Base-by-base conservation (phyloP, 2,113 vertebrate species). In the Pseudonaja textilis region DNA sequence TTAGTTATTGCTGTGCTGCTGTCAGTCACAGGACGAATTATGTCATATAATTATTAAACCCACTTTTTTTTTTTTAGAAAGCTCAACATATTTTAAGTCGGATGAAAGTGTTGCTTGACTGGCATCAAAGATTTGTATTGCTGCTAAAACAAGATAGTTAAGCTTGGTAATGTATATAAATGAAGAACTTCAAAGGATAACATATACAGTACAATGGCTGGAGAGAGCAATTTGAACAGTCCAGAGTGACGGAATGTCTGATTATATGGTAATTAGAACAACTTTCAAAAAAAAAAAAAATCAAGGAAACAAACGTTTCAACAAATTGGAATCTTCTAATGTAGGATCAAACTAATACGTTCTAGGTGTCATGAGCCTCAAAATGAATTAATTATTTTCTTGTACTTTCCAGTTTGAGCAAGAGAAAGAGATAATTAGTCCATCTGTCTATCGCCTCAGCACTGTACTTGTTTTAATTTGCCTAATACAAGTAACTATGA, bases 321-420 rank as follows among this genome's bases (percentile, higher is more conserved):
- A 89, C 89, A 94, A 93, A 95, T 93, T 92, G 95, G 85, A 94
- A 94, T 93, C 95, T 85, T 57, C 55, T 86, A 16, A 52, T 69
- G 88, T 74, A 93, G 90, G 52, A 39, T 93, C 93, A 95, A 96
- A 61, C 74, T 88, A 74, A 89, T 95, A 52, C 0, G 52, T 2
- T 1, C 93, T 95, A 96, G 95, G 95, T 96, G 94, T 52, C 85
- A 47, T 1, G 16, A 93, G 93, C 94, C 95, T 95, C 96, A 96
- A 96, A 96, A 96, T 96, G 95, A 96, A 94, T 89, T 50, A 95
- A 94, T 89, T 34, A 91, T 95, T 94, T 96, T 11, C 94, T 94
- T 89, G 47, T 34, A 61, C 91, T 89, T 96, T 39, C 0, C 91
- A 57, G 74, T 69, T 94, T 52, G 93, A 92, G 56, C 85, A 56